Base-by-base conservation (phyloP, 1,140 invertebrate genomes). In the Panagrolaimus sp. region DNA sequence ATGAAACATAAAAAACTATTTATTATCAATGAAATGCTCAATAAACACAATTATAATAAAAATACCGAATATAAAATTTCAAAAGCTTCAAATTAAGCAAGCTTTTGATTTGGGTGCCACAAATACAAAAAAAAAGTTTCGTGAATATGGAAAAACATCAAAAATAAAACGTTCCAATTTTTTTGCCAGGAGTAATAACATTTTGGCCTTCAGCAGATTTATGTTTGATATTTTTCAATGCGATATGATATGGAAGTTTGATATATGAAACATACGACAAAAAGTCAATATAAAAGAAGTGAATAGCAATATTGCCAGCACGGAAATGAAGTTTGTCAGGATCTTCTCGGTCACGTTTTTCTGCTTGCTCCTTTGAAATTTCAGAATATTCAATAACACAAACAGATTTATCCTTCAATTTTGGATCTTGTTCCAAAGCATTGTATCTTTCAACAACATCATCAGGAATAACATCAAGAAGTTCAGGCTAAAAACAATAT, bases 81-180 rank as follows among this genome's bases (percentile, higher is more conserved):
- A n/a, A n/a, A n/a, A n/a, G n/a, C n/a, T n/a, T n/a, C n/a, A n/a
- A n/a, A n/a, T n/a, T n/a, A n/a, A n/a, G n/a, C n/a, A n/a, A n/a
- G n/a, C n/a, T n/a, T n/a, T n/a, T n/a, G 67, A n/a, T 14, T 68
- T 32, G 48, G 68, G 43, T 17, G 28, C 14, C 28, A 26, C 0
- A 62, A 9, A 44, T 26, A n/a, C n/a, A 1, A 17, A 64, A 58
- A 43, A 70, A 68, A 84, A 86, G 83, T 84, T 88, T 84, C 91
- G 88, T 0, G 93, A 88, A 84, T 93, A 95, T 78, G 91, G 90
- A 83, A 99, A 98, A 0, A 97, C 93, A 86, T 99, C 96, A 83
- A 99, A 99, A 1, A 98, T 90, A 84, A 98, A 99, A 85, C 98
- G 98, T 79, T 98, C 96, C 83, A 98, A 91, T 87, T 99, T 99